Percentiles rank a stretch among this genome's conserved stretches.
These are phyloP conservation scores for Sinocyclocheilus grahami DNA, from an alignment of 2,113 vertebrate genomes.

Conservation along the genomic window DNA sequence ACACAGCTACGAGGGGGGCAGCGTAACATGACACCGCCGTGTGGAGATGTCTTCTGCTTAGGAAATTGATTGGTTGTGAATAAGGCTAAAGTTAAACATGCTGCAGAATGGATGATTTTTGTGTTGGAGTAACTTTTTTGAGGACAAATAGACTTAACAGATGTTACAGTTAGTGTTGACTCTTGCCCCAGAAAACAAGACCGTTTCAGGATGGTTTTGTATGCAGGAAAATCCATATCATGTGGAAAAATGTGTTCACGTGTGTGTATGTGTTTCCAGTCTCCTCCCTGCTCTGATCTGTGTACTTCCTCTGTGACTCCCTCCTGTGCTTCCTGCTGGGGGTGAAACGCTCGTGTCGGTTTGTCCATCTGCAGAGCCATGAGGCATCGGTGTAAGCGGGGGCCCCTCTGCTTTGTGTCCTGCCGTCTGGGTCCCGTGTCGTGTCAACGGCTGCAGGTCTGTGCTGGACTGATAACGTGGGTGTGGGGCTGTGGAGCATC, in stretches of 20 bases:
- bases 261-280: conserved; percentile 33
- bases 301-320: conserved; percentile 24
- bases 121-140: neutral
- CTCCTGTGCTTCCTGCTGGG: conserved; percentile 44
- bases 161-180: neutral
- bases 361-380: conserved; percentile 26
- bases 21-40: neutral
- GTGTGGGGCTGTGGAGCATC: conserved; percentile 41
- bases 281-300: conserved; percentile 17
- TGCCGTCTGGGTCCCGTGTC: neutral
- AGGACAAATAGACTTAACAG: neutral
- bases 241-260: neutral
- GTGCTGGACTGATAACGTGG: conserved; percentile 54
- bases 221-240: neutral
- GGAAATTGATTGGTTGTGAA: conserved; percentile 32
- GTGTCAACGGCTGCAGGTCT: conserved; percentile 24
- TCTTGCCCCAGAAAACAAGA: neutral
- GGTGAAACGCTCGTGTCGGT: neutral
- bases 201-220: neutral
- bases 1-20: conserved; percentile 11
- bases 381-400: no score
- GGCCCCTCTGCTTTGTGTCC: neutral
- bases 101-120: neutral
- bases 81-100: neutral
- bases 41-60: neutral